Base-by-base conservation (phyloP, 2,888 invertebrate species). In the Drosophila affinis region DNA sequence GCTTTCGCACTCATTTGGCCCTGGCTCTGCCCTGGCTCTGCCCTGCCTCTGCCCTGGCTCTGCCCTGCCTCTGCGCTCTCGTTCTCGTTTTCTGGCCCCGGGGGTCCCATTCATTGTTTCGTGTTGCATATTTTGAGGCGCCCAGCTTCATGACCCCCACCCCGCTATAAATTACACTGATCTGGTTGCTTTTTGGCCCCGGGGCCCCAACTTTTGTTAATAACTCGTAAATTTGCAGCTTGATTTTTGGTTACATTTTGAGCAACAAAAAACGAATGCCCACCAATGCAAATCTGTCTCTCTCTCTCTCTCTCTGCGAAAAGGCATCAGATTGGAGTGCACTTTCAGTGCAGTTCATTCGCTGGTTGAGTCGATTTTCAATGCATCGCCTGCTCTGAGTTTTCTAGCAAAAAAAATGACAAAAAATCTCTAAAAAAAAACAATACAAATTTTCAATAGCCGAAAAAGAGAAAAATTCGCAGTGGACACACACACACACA, bases 161-260 rank as follows among this genome's bases (percentile, higher is more conserved):
- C 47, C 55, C 56, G 65, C 69, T 75, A 87, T 85, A 87, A 87
- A 87, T 83, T 76, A 79, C 73, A 72, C 76, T 69, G 86, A 83
- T 83, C 88, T 82, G 63, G 67, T 68, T 62, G 57, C 57, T 76
- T 72, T 68, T 73, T 73, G 59, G 73, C 55, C 69, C 51, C 45
- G 65, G 34, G 29, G 29, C 12, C 39, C 69, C 60, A 73, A 77
- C 57, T 68, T 80, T 78, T 80, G 59, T 67, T 27, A 73, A 56
- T 44, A 49, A 54, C 54, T 86, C 77, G 76, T 77, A 76, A 77
- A 83, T 81, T 83, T 76, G 54, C 69, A 72, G 83, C 84, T 81
- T 62, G 85, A 71, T 79, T 79, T 81, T 76, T 60, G 72, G 48
- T 69, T 72, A 79, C 72, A 76, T 39, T n/a, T n/a, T n/a, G n/a